These are phyloP conservation scores for Megaleporinus macrocephalus DNA, from an alignment of 2,113 vertebrate genomes.

Conservation along the genomic window DNA sequence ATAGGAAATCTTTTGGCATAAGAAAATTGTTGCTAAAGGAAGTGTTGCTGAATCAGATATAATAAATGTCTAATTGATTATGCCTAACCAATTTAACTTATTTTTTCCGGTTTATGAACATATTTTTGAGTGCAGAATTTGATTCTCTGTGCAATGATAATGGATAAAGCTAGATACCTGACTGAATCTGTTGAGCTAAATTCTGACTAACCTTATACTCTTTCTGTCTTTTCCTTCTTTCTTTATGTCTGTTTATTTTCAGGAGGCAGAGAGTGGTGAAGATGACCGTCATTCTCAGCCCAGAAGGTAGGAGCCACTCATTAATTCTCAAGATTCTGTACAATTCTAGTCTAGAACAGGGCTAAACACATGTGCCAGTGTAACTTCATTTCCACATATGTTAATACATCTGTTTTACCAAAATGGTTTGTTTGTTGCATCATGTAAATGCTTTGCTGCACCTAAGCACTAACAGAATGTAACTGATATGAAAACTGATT, in stretches of 20 bases:
- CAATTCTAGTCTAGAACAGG: background rate
- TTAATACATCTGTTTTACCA: background rate
- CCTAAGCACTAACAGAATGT: too few species aligned
- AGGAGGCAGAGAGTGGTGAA: slow-evolving; percentile 95
- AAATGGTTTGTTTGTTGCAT: too few species aligned
- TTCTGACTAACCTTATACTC: background rate
- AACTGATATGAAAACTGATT: too few species aligned
- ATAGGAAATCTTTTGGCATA: background rate
- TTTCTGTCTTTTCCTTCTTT: background rate
- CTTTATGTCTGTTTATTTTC: slow-evolving; percentile 11
- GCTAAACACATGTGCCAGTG: background rate
- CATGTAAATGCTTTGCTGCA: too few species aligned
- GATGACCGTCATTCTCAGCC: slow-evolving; percentile 92
- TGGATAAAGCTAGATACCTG: background rate
- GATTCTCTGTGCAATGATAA: background rate
- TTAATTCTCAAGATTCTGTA: background rate
- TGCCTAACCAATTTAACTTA: background rate
- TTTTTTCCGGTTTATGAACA: background rate
- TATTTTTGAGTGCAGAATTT: background rate
- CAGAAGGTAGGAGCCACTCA: slow-evolving; percentile 83
- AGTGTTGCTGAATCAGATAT: background rate
- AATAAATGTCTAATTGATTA: background rate
- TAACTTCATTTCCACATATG: background rate
- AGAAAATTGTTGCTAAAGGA: background rate
- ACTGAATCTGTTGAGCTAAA: background rate